These are phyloP conservation scores for Prochilodus magdalenae DNA, from an alignment of 2,113 vertebrate genomes.

Conservation along the genomic window DNA sequence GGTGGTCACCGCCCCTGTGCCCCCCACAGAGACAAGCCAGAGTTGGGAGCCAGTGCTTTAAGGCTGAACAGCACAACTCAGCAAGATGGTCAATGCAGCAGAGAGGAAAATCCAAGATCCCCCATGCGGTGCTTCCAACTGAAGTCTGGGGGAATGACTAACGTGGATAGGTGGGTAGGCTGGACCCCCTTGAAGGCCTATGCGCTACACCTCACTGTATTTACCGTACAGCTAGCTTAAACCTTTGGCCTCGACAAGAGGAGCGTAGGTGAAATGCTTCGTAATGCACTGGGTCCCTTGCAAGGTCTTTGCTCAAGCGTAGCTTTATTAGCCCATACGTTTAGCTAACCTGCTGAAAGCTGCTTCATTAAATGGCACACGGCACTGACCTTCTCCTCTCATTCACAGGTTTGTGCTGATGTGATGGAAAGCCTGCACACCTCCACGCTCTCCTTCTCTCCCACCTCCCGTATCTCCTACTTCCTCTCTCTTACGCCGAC, in stretches of 20 bases:
- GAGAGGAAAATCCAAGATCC: no score
- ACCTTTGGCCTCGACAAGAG: no score
- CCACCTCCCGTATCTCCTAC: neutral
- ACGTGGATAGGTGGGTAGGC: no score
- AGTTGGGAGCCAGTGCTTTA: no score
- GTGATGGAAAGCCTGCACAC: conserved; percentile 55
- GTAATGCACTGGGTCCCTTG: neutral
- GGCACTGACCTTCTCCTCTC: conserved; percentile 38
- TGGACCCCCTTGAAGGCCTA: neutral
- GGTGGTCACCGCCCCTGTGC: no score
- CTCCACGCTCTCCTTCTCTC: conserved; percentile 45
- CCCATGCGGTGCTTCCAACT: no score
- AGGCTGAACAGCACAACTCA: no score
- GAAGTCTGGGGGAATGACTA: no score
- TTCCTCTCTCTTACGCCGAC: neutral
- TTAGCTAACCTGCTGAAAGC: neutral
- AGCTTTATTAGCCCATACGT: neutral
- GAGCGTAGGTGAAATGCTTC: neutral
- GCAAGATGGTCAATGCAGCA: no score
- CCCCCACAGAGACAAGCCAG: no score
- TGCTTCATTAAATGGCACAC: conserved; percentile 3
- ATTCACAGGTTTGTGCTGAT: conserved; percentile 79
- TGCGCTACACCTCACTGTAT: neutral
- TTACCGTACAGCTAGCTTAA: neutral
- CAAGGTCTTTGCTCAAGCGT: neutral